Evolutionary conservation across 2,113 vertebrate genomes (phyloP).

Genomic region (Cyrtonyx montezumae): DNA sequence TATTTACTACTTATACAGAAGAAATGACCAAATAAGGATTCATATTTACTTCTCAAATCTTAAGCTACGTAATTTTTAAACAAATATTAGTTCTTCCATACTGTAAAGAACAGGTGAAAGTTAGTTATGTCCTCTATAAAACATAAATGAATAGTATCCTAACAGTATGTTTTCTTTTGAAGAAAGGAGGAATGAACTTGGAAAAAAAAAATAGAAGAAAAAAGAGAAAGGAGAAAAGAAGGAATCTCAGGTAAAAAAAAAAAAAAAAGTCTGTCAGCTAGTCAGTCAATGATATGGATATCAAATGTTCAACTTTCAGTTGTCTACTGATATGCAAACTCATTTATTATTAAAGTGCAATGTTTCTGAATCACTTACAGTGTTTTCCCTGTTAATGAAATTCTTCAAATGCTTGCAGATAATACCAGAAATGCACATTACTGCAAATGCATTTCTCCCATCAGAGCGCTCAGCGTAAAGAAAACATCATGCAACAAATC

Average conservation of each 20-base stretch:
- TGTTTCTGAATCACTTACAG: background rate
- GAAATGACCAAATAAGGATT: background rate
- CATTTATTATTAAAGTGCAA: background rate
- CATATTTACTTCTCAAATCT: background rate
- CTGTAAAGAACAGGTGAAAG: background rate
- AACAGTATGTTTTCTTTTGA: background rate
- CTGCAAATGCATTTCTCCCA: background rate
- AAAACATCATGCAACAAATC: background rate
- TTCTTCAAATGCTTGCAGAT: background rate
- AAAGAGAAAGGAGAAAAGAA: background rate
- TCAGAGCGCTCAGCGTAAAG: background rate
- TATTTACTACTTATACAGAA: background rate
- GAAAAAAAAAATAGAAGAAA: background rate
- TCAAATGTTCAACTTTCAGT: background rate
- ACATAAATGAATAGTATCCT: accelerated
- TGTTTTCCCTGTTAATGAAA: background rate
- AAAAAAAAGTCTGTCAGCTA: background rate
- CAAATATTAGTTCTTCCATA: background rate
- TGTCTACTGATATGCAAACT: background rate
- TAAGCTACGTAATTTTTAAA: background rate
- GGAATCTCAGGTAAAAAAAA: background rate
- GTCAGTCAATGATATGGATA: background rate
- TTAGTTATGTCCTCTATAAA: background rate
- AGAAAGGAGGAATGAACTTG: background rate
- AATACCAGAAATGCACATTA: background rate